Base-by-base conservation (phyloP, 2,888 invertebrate genomes). In the Altica lythri region DNA sequence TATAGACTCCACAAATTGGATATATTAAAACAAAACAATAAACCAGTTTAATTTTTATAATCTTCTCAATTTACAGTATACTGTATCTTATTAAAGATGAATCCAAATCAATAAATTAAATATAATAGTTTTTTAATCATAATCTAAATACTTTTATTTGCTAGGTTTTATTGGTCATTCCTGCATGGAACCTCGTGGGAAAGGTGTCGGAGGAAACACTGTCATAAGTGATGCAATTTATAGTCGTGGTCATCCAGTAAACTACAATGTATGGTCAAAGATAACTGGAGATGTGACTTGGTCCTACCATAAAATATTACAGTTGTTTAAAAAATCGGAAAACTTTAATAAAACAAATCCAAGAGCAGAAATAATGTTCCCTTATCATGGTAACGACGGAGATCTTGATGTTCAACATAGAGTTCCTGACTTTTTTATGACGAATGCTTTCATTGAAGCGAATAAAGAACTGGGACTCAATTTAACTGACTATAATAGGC, bases 401-500 rank as follows among this genome's bases (percentile, higher is more conserved):
- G 46, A 48, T 10, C 34, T 66, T 18, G 43, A 56, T n/a, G 59
- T 63, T 1, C 59, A 63, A 52, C 56, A 60, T 50, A 54, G 55
- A 34, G 13, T 51, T n/a, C 53, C 59, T 9, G 38, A 40, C 4
- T 47, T 10, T 32, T 29, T 42, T 10, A 46, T 37, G n/a, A 61
- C 55, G 4, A 16, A 38, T 6, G 77, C 83, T 1, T 90, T 89
- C 68, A 77, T 85, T 37, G 79, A 81, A 59, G 85, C 86, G 0
- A 85, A 86, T 2, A 70, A 78, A 43, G 86, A 88, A 67, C 69
- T 88, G 14, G 89, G 89, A 1, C 87, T 85, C 64, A 74, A 81
- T 52, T 78, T 85, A 68, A 81, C 80, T 42, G 90, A 90, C 72
- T 86, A 87, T 0, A 91, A 89, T 70, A 72, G 70, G 1, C 84